phyloP scores from a whole-genome alignment of 2,888 invertebrate genomes.

The Drosophila macrospina region DNA sequence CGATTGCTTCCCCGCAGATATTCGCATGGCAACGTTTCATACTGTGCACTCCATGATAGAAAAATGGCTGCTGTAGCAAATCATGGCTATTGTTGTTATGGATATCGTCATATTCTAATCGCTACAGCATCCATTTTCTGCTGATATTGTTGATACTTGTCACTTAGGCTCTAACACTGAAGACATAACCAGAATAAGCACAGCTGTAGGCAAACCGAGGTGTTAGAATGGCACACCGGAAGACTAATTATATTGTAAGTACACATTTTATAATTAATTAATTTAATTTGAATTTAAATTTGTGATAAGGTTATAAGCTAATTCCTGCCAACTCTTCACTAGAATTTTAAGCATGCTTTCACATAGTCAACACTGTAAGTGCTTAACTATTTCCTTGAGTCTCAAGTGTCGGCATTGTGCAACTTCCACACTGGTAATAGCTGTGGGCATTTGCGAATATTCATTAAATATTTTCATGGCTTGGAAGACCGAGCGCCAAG shows the following conservation, averaged over 20 bases:
- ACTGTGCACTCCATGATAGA: conserved; percentile 66
- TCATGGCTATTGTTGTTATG: conserved; percentile 50
- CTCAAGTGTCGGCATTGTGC: conserved; percentile 29
- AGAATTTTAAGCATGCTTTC: conserved; percentile 25
- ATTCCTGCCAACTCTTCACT: too few relatives aligned
- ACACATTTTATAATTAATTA: not conserved
- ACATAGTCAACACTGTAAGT: conserved; percentile 22
- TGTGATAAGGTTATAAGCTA: too few relatives aligned
- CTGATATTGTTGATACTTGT: too few relatives aligned
- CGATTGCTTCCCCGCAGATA: conserved; percentile 49
- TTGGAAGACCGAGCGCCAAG: conserved; percentile 34
- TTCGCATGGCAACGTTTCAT: conserved; percentile 32
- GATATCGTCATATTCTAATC: conserved; percentile 38
- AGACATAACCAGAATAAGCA: too few relatives aligned
- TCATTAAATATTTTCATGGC: conserved; percentile 68
- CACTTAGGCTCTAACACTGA: too few relatives aligned
- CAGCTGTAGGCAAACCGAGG: too few relatives aligned
- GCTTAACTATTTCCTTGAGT: conserved; percentile 19
- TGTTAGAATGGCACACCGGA: not conserved
- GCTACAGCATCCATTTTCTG: not conserved
- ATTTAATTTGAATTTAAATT: not conserved
- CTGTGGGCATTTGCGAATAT: conserved; percentile 29
- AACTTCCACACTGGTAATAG: conserved; percentile 8
- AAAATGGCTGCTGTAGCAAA: conserved; percentile 68
- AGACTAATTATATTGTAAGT: not conserved